Conservation (phyloP, 2,113 vertebrate genomes). For the Eulacestoma nigropectus region DNA sequence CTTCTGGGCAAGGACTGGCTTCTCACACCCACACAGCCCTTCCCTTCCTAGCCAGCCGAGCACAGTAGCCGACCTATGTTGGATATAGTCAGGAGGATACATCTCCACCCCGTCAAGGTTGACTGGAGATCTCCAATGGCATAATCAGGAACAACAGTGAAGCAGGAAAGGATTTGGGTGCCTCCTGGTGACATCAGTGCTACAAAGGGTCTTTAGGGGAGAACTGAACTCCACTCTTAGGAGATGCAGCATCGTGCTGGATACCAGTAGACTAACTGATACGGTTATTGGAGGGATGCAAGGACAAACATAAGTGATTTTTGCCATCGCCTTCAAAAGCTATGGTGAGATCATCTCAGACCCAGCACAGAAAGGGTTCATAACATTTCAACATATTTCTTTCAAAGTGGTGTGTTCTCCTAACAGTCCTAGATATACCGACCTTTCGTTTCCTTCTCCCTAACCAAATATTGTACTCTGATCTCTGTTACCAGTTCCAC, state of each 20-base stretch:
- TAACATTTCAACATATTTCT: background rate
- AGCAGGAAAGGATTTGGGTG: background rate
- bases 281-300: accelerated
- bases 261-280: background rate
- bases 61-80: accelerated
- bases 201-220: background rate
- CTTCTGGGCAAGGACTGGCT: background rate
- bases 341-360: background rate
- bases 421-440: background rate
- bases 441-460: background rate
- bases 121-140: background rate
- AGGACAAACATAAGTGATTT: background rate
- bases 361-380: background rate
- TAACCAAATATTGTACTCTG: background rate
- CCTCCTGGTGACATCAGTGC: background rate
- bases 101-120: background rate
- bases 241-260: background rate
- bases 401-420: background rate
- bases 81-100: background rate
- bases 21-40: background rate
- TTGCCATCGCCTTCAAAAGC: background rate
- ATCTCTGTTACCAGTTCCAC: background rate
- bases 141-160: background rate
- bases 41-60: background rate
- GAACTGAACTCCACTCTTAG: background rate